Evolutionary conservation across 2,888 invertebrate genomes (phyloP).

Genomic region (Tetragonula carbonaria): DNA sequence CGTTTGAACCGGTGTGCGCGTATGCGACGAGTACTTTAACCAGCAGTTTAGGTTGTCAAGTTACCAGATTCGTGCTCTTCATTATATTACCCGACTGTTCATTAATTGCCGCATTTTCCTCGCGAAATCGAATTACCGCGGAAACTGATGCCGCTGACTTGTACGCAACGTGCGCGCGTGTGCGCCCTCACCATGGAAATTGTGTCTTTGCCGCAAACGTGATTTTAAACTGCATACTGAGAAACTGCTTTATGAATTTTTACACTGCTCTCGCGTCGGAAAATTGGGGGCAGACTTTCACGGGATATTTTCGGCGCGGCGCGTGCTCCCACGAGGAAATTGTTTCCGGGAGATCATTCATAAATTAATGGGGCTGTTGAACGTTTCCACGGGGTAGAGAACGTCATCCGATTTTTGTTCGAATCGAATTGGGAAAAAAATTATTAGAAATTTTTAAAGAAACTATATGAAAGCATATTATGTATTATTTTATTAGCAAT

Average conservation of each 20-base stretch:
- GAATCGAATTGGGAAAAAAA: no score
- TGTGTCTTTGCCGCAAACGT: slow-evolving; percentile 10
- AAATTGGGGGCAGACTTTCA: not conserved
- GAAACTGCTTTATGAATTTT: slow-evolving; percentile 22
- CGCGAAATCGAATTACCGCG: slow-evolving; percentile 55
- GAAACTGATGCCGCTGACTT: slow-evolving; percentile 50
- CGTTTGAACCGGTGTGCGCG: not conserved
- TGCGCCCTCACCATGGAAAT: not conserved
- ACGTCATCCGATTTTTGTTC: no score
- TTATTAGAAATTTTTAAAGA: no score
- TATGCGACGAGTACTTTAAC: slow-evolving; percentile 20
- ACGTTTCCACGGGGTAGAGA: no score
- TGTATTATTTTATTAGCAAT: no score
- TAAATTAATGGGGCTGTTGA: not conserved
- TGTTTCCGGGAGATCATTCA: not conserved
- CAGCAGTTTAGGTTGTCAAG: slow-evolving; percentile 29
- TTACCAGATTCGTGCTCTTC: slow-evolving; percentile 7
- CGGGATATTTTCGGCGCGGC: not conserved
- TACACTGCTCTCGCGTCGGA: no score
- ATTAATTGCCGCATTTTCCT: slow-evolving; percentile 65
- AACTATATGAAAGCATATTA: no score
- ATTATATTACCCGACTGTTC: slow-evolving; percentile 54
- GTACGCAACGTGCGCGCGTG: slow-evolving; percentile 16
- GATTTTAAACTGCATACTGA: slow-evolving; percentile 11
- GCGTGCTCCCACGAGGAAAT: not conserved